Conservation (phyloP, 2,888 invertebrate genomes). For the Atherix ibis region DNA sequence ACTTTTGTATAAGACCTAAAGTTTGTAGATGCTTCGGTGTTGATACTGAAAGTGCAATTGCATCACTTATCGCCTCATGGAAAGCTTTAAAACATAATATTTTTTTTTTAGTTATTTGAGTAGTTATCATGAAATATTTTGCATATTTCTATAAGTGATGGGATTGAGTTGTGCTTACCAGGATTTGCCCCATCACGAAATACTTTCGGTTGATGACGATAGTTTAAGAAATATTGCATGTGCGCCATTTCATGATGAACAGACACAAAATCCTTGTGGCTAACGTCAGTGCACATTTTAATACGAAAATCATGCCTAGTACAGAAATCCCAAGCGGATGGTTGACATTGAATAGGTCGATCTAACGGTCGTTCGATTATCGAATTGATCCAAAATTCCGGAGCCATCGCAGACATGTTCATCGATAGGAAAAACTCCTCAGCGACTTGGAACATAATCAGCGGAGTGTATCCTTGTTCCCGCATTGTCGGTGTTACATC, state of each 20-base stretch:
- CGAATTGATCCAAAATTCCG: slow-evolving; percentile 78
- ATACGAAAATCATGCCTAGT: slow-evolving; percentile 72
- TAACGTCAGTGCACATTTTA: slow-evolving; percentile 75
- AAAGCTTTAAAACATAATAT: slow-evolving; percentile 45
- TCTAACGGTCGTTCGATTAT: slow-evolving; percentile 66
- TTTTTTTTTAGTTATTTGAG: neutral
- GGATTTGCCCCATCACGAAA: slow-evolving; percentile 89
- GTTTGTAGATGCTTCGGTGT: slow-evolving; percentile 75
- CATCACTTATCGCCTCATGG: slow-evolving; percentile 85
- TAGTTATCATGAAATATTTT: neutral
- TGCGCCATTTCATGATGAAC: slow-evolving; percentile 89
- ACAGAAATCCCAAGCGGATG: slow-evolving; percentile 90
- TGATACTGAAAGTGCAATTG: slow-evolving; percentile 67
- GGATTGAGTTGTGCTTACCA: slow-evolving; percentile 37
- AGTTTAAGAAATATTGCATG: slow-evolving; percentile 74
- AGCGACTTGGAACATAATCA: slow-evolving; percentile 69
- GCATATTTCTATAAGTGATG: too few relatives aligned
- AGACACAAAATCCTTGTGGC: slow-evolving; percentile 72
- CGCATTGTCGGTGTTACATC: slow-evolving; percentile 75
- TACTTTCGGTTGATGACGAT: slow-evolving; percentile 65
- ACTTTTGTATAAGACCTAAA: slow-evolving; percentile 64
- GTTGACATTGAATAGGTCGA: slow-evolving; percentile 67
- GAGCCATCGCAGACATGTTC: slow-evolving; percentile 73
- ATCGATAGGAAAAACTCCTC: slow-evolving; percentile 85
- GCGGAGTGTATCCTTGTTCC: slow-evolving; percentile 70